Conservation (phyloP, 2,113 vertebrate genomes). For the Saguinus midas region DNA sequence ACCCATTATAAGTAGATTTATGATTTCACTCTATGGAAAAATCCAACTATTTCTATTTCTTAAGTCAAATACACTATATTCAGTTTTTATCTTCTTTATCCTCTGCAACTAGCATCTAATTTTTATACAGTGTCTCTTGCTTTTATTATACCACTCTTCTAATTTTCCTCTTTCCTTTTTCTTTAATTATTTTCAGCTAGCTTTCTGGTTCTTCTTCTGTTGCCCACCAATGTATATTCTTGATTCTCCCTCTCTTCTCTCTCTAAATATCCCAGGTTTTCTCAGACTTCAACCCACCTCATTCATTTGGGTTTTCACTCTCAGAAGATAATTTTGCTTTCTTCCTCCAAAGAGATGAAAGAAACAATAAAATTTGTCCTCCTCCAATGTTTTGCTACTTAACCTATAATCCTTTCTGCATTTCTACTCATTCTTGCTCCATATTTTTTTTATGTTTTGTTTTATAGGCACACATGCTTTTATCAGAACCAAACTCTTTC, state of each 20-base stretch:
- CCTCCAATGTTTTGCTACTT: not conserved
- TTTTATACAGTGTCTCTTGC: not conserved
- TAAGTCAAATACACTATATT: not conserved
- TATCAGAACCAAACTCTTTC: not conserved
- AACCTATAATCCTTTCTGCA: not conserved
- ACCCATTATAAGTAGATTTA: not conserved
- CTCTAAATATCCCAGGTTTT: not conserved
- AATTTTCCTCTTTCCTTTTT: not conserved
- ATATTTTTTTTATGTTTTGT: not conserved
- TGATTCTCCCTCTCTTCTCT: not conserved
- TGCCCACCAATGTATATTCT: not conserved
- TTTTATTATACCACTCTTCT: not conserved
- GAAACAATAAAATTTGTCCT: not conserved
- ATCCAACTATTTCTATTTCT: not conserved
- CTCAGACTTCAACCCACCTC: not conserved
- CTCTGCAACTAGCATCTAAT: not conserved
- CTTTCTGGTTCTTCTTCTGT: not conserved
- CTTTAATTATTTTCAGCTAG: not conserved
- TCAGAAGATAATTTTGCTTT: not conserved
- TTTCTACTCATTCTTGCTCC: not conserved
- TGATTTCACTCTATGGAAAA: not conserved
- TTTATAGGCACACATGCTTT: not conserved
- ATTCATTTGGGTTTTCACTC: not conserved
- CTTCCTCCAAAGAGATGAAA: not conserved
- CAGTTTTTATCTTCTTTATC: not conserved